A percentile compares a stretch with the other conserved stretches of the same genome.
Conservation (phyloP, 2,888 invertebrate species). For the Cerastis rubricosa region DNA sequence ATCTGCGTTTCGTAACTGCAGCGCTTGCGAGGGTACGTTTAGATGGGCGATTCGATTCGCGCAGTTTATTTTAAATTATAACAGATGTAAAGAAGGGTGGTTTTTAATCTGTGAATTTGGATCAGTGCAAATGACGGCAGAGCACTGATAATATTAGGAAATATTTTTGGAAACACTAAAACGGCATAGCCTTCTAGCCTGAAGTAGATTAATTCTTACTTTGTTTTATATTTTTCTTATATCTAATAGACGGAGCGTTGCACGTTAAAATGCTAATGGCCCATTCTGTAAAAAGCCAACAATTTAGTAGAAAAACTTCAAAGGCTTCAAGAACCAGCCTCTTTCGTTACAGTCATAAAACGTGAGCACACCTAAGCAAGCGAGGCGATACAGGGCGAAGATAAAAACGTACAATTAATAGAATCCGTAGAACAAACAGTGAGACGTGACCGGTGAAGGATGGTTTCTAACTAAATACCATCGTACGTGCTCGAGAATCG, state of each 20-base stretch:
- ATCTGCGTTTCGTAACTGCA: slow-evolving; percentile 80
- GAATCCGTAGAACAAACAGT: slow-evolving; percentile 70
- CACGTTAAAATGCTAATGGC: slow-evolving; percentile 16
- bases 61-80: slow-evolving; percentile 89
- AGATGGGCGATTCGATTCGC: slow-evolving; percentile 87
- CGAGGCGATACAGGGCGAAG: slow-evolving; percentile 52
- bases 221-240: not conserved
- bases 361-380: slow-evolving; percentile 57
- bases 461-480: slow-evolving; percentile 67
- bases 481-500: slow-evolving; percentile 75
- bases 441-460: slow-evolving; percentile 70
- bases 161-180: slow-evolving; percentile 1
- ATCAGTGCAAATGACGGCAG: slow-evolving; percentile 62
- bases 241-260: not conserved
- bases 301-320: slow-evolving; percentile 40
- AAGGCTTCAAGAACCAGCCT: slow-evolving; percentile 26
- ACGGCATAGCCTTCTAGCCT: too few relatives aligned
- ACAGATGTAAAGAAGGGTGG: slow-evolving; percentile 77
- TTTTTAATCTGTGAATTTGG: slow-evolving; percentile 75
- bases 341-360: slow-evolving; percentile 53
- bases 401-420: slow-evolving; percentile 66
- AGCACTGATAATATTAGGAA: not conserved
- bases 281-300: slow-evolving; percentile 21
- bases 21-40: slow-evolving; percentile 70
- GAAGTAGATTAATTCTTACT: not conserved